These are phyloP conservation scores for Meandrusa payeni DNA, from an alignment of 2,888 invertebrate genomes.

Conservation along the genomic window DNA sequence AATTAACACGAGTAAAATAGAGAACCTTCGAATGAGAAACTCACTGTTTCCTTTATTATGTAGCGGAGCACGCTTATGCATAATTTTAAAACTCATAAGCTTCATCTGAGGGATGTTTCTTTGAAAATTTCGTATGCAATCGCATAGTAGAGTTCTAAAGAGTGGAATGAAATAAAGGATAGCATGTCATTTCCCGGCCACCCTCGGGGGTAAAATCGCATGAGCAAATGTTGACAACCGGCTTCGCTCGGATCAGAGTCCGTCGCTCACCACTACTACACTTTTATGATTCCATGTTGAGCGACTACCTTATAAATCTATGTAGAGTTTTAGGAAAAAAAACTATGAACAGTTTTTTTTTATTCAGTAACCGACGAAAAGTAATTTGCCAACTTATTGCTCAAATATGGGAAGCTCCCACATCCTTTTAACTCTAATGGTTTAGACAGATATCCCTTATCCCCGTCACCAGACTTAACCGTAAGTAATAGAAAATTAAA, in stretches of 20 bases:
- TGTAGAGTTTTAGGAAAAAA: slow-evolving; percentile 9
- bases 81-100: slow-evolving; percentile 26
- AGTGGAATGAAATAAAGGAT: slow-evolving; percentile 46
- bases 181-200: slow-evolving; percentile 62
- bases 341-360: too few species aligned
- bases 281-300: slow-evolving; percentile 21
- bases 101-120: slow-evolving; percentile 24
- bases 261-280: slow-evolving; percentile 17
- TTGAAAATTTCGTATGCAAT: slow-evolving; percentile 54
- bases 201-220: slow-evolving; percentile 55
- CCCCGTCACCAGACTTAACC: too few species aligned
- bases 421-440: too few species aligned
- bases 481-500: too few species aligned
- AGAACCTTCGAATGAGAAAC: slow-evolving; percentile 10
- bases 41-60: slow-evolving; percentile 15
- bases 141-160: slow-evolving; percentile 47
- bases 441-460: too few species aligned
- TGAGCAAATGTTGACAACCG: slow-evolving; percentile 70
- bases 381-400: too few species aligned
- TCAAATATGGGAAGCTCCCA: too few species aligned
- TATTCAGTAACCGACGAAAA: too few species aligned
- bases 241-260: slow-evolving; percentile 45
- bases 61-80: slow-evolving; percentile 19
- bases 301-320: slow-evolving; percentile 3
- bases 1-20: slow-evolving; percentile 9